Conservation (phyloP, 2,797 vertebrate genomes). For the Lacerta agilis region DNA sequence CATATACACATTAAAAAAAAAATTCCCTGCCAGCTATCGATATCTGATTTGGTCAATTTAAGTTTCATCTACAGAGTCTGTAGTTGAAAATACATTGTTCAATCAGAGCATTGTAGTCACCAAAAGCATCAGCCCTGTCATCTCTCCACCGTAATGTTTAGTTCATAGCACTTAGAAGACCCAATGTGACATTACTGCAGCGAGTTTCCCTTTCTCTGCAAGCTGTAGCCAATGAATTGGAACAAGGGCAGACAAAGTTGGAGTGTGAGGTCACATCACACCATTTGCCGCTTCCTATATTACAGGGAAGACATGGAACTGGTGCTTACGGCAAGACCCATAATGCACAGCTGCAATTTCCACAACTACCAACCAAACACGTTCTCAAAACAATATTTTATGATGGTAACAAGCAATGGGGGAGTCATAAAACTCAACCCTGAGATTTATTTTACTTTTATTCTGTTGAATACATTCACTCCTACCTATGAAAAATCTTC, state of each 20-base stretch:
- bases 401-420: not conserved
- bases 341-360: not conserved
- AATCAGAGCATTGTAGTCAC: not conserved
- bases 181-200: not conserved
- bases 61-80: not conserved
- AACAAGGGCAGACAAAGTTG: not conserved
- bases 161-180: no score
- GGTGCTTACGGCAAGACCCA: no score
- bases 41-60: not conserved
- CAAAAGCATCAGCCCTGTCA: not conserved
- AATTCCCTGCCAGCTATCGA: not conserved
- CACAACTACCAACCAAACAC: not conserved
- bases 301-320: not conserved
- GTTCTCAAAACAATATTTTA: not conserved
- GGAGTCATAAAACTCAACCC: not conserved
- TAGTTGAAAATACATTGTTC: not conserved
- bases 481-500: not conserved
- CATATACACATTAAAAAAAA: not conserved
- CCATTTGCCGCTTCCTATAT: not conserved
- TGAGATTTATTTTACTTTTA: not conserved
- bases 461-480: not conserved
- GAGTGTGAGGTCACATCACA: not conserved
- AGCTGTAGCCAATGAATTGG: no score
- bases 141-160: not conserved
- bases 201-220: not conserved